A percentile compares a stretch with the other conserved stretches of the same genome.
phyloP scores from a whole-genome alignment of 2,888 invertebrate species.

The Heliconius charithonia region DNA sequence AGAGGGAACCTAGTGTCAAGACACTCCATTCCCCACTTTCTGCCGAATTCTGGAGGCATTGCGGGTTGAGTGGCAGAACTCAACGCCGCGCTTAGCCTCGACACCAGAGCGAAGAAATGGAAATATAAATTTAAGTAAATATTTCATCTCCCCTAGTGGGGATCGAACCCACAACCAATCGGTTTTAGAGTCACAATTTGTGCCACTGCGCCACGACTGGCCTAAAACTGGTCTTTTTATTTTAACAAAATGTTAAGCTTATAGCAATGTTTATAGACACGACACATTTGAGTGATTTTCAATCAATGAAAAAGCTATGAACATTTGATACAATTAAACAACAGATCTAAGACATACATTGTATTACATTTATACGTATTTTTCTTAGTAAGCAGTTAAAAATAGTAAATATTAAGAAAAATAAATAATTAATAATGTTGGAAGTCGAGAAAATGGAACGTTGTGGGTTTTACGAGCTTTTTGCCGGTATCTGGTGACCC shows the following conservation, averaged over 20 bases:
- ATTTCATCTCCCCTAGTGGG: no score
- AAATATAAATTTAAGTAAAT: no score
- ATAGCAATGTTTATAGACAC: neutral
- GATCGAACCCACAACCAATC: no score
- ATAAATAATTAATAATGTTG: constrained; percentile 61
- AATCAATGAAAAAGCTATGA: neutral
- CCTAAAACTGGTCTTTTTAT: no score
- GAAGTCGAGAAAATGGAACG: constrained; percentile 67
- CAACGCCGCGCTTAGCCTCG: no score
- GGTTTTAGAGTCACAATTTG: no score
- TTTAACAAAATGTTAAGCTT: neutral
- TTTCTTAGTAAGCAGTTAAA: neutral
- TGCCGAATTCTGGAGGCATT: no score
- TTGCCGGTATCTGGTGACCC: constrained; percentile 79
- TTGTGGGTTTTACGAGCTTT: constrained; percentile 72
- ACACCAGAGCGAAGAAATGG: no score
- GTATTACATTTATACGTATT: neutral
- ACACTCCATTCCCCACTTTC: no score
- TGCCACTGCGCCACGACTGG: no score
- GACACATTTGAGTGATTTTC: neutral
- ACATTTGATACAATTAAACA: neutral
- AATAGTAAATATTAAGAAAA: constrained; percentile 38
- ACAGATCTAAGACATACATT: neutral
- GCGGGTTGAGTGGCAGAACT: no score
- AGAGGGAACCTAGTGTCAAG: no score